phyloP scores from a whole-genome alignment of 1,140 invertebrate species.

The Platyscapa corneri region DNA sequence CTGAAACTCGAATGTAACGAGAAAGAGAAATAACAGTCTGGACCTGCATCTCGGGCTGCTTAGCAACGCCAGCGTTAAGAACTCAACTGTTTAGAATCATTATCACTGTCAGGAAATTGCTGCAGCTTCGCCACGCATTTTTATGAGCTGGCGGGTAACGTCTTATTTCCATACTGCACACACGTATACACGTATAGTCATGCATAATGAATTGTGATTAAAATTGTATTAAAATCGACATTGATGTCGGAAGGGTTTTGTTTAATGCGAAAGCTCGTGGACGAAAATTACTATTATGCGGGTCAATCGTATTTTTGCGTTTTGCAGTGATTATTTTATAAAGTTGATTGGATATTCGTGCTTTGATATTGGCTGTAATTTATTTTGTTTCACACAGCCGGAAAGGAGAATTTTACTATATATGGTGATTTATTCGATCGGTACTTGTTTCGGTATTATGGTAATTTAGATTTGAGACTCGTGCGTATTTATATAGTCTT shows the following conservation, averaged over 20 bases:
- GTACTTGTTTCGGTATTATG: not conserved
- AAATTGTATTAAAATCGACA: not conserved
- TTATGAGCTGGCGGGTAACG: conserved; percentile 18
- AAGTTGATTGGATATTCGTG: not conserved
- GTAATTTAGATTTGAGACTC: not conserved
- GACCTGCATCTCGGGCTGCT: conserved; percentile 20
- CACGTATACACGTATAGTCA: not conserved
- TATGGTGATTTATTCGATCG: not conserved
- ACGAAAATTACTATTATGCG: conserved; percentile 1
- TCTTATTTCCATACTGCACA: not conserved
- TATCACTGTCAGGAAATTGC: conserved; percentile 45
- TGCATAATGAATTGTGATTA: not conserved
- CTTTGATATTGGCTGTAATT: not conserved
- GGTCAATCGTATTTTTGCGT: not conserved
- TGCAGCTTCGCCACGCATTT: conserved; percentile 35
- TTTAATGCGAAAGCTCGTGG: not conserved
- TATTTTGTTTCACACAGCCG: not conserved
- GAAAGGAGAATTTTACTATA: conserved; percentile 8
- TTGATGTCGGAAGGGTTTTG: not conserved
- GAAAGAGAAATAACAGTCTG: not conserved
- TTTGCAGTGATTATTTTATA: not conserved
- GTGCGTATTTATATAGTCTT: not conserved
- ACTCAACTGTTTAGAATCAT: conserved; percentile 44
- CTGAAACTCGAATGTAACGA: not conserved
- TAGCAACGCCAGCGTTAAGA: conserved; percentile 37